phyloP scores from a whole-genome alignment of 1,140 invertebrate species.

The Yoshiicerus persimilis region DNA sequence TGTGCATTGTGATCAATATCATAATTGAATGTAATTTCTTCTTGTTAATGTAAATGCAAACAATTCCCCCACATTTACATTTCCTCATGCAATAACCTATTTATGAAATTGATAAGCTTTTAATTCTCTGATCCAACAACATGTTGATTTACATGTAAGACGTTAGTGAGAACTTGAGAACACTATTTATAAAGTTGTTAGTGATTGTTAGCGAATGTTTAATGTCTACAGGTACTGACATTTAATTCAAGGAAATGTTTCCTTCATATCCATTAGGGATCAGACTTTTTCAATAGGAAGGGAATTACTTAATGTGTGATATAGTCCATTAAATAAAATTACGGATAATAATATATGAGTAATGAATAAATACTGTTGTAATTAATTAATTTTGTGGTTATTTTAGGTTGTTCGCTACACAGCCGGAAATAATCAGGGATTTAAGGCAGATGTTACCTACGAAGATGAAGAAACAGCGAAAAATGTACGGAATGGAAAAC shows the following conservation, averaged over 20 bases:
- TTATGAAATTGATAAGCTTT: neutral
- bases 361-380: too few species aligned
- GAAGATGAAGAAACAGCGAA: slow-evolving; percentile 63
- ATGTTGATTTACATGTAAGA: too few species aligned
- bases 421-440: slow-evolving; percentile 75
- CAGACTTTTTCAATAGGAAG: neutral
- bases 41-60: neutral
- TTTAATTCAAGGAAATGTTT: neutral
- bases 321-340: neutral
- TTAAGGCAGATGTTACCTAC: slow-evolving; percentile 76
- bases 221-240: neutral
- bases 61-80: neutral
- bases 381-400: neutral
- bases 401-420: slow-evolving; percentile 71
- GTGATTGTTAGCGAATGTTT: neutral
- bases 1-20: neutral
- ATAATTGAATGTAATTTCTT: neutral
- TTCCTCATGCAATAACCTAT: neutral
- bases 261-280: too few species aligned
- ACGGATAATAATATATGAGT: neutral
- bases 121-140: too few species aligned
- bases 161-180: too few species aligned
- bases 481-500: neutral
- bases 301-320: neutral
- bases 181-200: too few species aligned